Conservation (phyloP, 2,797 vertebrate species). For the Macropus fuliginosus region DNA sequence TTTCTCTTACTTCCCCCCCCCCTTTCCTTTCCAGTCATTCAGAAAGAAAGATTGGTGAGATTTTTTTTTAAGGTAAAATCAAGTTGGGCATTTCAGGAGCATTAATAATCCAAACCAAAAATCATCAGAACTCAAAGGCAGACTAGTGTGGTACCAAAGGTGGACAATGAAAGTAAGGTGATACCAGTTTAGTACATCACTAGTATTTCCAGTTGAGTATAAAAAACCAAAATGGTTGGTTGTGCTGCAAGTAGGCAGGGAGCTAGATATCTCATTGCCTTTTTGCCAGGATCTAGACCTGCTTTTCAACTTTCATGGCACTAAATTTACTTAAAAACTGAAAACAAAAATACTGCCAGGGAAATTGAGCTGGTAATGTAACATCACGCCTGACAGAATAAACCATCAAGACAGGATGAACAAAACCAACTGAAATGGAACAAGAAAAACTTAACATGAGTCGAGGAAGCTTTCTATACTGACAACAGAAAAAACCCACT, state of each 20-base stretch:
- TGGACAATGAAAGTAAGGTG: constrained; percentile 29
- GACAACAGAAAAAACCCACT: constrained; percentile 58
- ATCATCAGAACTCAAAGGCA: not conserved
- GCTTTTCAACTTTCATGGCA: constrained; percentile 46
- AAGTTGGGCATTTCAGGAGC: constrained; percentile 43
- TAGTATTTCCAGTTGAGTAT: constrained; percentile 38
- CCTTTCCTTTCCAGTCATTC: not conserved
- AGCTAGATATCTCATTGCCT: constrained; percentile 28
- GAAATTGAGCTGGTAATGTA: constrained; percentile 63
- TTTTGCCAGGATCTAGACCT: constrained; percentile 40
- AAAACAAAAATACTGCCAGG: constrained; percentile 69
- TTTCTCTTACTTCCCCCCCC: not conserved
- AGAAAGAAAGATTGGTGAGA: not conserved
- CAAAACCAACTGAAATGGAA: constrained; percentile 66
- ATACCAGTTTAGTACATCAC: constrained; percentile 17
- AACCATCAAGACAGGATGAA: constrained; percentile 62
- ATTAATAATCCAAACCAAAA: constrained; percentile 61
- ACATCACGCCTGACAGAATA: constrained; percentile 63
- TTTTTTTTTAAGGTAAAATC: constrained; percentile 11
- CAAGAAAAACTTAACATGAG: constrained; percentile 57
- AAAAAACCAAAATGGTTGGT: constrained; percentile 38
- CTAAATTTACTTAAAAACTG: constrained; percentile 64
- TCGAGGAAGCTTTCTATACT: constrained; percentile 44
- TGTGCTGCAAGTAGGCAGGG: constrained; percentile 36
- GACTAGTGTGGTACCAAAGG: constrained; percentile 12